Base-by-base conservation (phyloP, 2,888 invertebrate species). In the Cosmorhoe ocellata region DNA sequence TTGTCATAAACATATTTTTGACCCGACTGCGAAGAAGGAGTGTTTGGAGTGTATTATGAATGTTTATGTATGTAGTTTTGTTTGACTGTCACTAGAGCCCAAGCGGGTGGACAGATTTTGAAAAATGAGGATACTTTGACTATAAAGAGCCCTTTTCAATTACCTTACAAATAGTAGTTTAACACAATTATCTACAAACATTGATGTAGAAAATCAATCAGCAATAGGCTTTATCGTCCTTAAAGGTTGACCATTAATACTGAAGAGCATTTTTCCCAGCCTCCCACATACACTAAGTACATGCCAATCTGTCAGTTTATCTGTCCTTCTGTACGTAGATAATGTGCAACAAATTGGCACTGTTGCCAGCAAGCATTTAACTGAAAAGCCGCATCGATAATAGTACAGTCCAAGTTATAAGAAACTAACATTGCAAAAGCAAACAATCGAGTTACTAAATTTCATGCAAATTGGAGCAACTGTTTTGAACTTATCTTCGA, bases 271-370 rank as follows among this genome's bases (percentile, higher is more conserved):
- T 70, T 69, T 73, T 68, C 68, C 63, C 69, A 68, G 62, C 63
- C 67, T 63, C 65, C 67, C 67, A 69, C 68, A 61, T 61, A 60
- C 59, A 62, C 69, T 74, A 71, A 76, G 74, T 75, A 73, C 71
- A 72, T 72, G 81, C 75, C 79, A 74, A 76, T 80, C 77, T 73
- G 82, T 81, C 81, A 71, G 70, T 68, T 63, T 67, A 70, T 73
- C 74, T 73, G 73, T 74, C 74, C 69, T 63, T 59, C 61, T 56
- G 56, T 61, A 69, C 56, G 74, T 71, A 73, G 80, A 80, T 83
- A 81, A 83, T 81, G 76, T 76, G 74, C 74, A 75, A 84, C 84
- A 84, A 84, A 84, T 84, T 83, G 83, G 81, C 84, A 80, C 79
- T 77, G 78, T 78, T 82, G 79, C 70, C 71, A 72, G 70, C 69